Evolutionary conservation across 2,797 vertebrate genomes (phyloP).

Genomic region (Falco concolor): DNA sequence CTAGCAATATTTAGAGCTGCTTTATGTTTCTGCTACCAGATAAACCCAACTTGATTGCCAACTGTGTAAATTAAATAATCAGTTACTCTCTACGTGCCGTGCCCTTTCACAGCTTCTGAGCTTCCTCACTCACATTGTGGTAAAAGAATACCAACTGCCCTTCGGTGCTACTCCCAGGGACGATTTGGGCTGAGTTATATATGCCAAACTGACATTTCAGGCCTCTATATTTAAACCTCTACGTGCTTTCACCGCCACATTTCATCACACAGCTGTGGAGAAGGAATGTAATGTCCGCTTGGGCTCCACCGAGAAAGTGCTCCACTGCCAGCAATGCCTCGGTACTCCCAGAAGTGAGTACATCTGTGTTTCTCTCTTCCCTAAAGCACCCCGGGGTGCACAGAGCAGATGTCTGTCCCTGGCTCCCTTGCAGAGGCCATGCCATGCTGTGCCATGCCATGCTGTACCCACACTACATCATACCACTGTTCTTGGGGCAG

Average conservation of each 20-base stretch:
- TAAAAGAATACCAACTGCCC: not conserved
- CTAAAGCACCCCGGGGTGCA: not conserved
- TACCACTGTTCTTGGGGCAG: fast-evolving
- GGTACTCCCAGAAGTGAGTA: not conserved
- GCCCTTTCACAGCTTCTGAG: not conserved
- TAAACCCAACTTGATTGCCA: constrained; percentile 12
- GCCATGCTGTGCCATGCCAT: not conserved
- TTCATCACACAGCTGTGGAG: not conserved
- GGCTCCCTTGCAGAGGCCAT: not conserved
- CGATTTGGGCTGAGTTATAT: not conserved
- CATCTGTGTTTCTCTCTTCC: not conserved
- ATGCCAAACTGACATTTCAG: not conserved
- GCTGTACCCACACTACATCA: fast-evolving
- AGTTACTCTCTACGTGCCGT: not conserved
- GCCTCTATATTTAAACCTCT: not conserved
- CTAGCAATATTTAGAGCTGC: constrained; percentile 42
- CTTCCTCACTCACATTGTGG: not conserved
- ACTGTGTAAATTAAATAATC: constrained; percentile 43
- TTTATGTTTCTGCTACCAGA: constrained; percentile 7
- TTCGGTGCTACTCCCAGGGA: not conserved
- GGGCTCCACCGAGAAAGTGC: not conserved
- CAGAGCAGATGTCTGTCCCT: not conserved
- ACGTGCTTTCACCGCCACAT: not conserved
- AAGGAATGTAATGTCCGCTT: not conserved
- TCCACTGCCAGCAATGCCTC: not conserved